phyloP scores from a whole-genome alignment of 2,888 invertebrate species.

The Vandiemenella viatica region DNA sequence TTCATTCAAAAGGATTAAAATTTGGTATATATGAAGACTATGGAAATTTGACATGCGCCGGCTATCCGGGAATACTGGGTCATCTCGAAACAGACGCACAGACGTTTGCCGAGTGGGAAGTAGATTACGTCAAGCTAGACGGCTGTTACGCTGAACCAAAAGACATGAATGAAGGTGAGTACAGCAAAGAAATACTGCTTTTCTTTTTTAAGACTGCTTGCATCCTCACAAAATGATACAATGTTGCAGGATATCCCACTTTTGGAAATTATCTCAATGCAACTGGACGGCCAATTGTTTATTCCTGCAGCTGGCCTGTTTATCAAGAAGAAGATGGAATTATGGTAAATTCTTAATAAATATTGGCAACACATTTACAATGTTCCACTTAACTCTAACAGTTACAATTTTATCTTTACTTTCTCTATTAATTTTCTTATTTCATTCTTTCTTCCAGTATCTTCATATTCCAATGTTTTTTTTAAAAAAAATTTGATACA shows the following conservation, averaged over 20 bases:
- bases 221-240: too few relatives aligned
- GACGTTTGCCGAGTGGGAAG: constrained; percentile 63
- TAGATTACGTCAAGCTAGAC: constrained; percentile 70
- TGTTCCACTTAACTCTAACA: constrained; percentile 1
- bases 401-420: too few relatives aligned
- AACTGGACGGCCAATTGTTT: constrained; percentile 61
- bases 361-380: too few relatives aligned
- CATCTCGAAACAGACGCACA: constrained; percentile 51
- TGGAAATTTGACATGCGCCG: constrained; percentile 59
- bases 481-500: too few relatives aligned
- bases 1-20: constrained; percentile 56
- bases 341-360: constrained; percentile 35
- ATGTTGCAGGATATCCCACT: constrained; percentile 51
- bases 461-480: too few relatives aligned
- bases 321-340: constrained; percentile 46
- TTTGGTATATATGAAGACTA: constrained; percentile 73
- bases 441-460: constrained; percentile 14
- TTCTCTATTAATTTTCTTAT: neutral
- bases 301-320: constrained; percentile 74
- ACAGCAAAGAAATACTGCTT: too few relatives aligned
- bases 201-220: too few relatives aligned
- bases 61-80: constrained; percentile 58
- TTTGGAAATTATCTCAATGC: constrained; percentile 54
- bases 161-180: constrained; percentile 38
- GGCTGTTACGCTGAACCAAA: constrained; percentile 52